Percentiles rank a stretch among this genome's conserved stretches.
phyloP scores from a whole-genome alignment of 2,888 invertebrate genomes.

The Antheraea assamensis region DNA sequence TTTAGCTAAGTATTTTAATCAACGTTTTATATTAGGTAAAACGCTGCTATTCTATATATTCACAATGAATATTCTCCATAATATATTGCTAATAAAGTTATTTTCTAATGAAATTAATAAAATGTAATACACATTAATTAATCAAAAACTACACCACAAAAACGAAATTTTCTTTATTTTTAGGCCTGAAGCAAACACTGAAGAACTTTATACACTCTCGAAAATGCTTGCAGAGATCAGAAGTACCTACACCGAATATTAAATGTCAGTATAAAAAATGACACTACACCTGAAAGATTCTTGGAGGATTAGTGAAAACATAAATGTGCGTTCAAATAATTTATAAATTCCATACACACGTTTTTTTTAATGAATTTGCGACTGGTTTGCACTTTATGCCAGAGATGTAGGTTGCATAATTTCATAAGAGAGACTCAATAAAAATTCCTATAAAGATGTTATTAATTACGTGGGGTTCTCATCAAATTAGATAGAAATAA shows the following conservation, averaged over 20 bases:
- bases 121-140: neutral
- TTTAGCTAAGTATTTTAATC: neutral
- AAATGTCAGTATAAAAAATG: slow-evolving; percentile 33
- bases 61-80: neutral
- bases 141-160: too few species aligned
- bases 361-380: neutral
- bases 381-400: neutral
- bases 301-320: slow-evolving; percentile 26
- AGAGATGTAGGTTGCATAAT: slow-evolving; percentile 1
- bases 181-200: too few species aligned
- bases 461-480: neutral
- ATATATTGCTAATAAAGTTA: neutral
- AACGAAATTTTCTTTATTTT: too few species aligned
- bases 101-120: neutral
- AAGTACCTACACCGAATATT: slow-evolving; percentile 28
- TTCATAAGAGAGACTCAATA: neutral
- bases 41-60: neutral
- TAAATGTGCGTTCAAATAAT: neutral
- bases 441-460: neutral
- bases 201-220: too few species aligned
- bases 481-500: neutral
- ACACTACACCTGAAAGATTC: slow-evolving; percentile 27
- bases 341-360: slow-evolving; percentile 7
- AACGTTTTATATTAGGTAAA: neutral
- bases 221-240: slow-evolving; percentile 21